Evolutionary conservation across 2,888 invertebrate genomes (phyloP).

Genomic region (Pandemis heparana): DNA sequence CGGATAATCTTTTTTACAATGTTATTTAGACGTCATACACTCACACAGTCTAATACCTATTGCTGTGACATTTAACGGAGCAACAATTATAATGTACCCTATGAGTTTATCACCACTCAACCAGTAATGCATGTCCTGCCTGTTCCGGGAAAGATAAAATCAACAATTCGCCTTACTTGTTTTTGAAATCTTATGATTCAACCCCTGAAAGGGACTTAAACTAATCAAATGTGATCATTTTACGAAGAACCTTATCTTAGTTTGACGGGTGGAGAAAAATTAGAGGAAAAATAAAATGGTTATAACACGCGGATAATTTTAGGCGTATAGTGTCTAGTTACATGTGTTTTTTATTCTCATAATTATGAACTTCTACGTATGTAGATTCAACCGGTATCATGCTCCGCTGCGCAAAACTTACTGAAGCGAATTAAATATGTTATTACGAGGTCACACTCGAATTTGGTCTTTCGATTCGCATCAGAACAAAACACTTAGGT

Average conservation of each 20-base stretch:
- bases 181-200: background rate
- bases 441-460: constrained; percentile 1
- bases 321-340: background rate
- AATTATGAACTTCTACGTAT: constrained; percentile 3
- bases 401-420: constrained; percentile 29
- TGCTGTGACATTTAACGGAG: too few species aligned
- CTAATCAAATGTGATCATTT: background rate
- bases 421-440: constrained; percentile 22
- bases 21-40: too few species aligned
- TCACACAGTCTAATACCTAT: too few species aligned
- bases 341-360: background rate
- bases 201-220: background rate
- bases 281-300: background rate
- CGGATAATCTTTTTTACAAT: too few species aligned
- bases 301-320: background rate
- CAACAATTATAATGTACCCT: background rate
- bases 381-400: constrained; percentile 21
- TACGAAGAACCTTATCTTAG: constrained; percentile 21
- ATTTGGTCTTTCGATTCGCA: constrained; percentile 14
- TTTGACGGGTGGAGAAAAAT: background rate
- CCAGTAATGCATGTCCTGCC: background rate
- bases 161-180: background rate
- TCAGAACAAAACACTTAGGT: background rate
- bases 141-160: background rate
- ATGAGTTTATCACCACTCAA: constrained; percentile 9